These are phyloP conservation scores for Channa argus DNA, from an alignment of 2,113 vertebrate genomes.

Conservation along the genomic window DNA sequence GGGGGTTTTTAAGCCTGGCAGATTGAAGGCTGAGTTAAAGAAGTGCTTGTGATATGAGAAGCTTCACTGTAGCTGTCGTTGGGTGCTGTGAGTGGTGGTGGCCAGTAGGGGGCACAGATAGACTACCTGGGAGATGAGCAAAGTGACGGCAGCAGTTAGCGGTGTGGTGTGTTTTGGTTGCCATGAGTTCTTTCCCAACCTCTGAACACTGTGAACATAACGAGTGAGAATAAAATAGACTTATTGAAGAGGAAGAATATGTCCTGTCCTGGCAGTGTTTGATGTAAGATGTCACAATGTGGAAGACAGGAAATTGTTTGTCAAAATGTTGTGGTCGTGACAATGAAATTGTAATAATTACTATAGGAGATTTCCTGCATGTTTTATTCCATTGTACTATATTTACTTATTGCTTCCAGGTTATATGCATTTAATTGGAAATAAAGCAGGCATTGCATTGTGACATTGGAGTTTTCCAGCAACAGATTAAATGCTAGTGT, in stretches of 20 bases:
- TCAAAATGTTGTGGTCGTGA: not conserved
- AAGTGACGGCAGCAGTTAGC: constrained; percentile 15
- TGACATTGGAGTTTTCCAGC: not conserved
- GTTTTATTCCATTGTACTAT: not conserved
- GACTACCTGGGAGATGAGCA: constrained; percentile 50
- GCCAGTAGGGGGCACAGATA: constrained; percentile 82
- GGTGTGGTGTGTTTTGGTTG: constrained; percentile 16
- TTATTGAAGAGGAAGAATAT: no score
- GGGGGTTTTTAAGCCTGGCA: constrained; percentile 65
- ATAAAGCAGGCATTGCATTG: not conserved
- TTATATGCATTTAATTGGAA: not conserved
- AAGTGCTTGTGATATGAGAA: constrained; percentile 66
- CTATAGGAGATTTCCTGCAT: not conserved
- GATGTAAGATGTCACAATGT: not conserved
- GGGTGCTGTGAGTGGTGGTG: constrained; percentile 4
- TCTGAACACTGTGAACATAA: constrained; percentile 28
- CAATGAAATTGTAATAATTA: not conserved
- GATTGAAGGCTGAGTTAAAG: constrained; percentile 72
- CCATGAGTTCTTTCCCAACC: constrained; percentile 16
- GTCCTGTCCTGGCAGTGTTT: not conserved
- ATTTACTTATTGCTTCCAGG: not conserved
- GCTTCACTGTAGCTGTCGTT: not conserved
- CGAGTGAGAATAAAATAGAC: constrained; percentile 1
- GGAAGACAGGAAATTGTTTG: no score
- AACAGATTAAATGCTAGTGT: not conserved